Percentiles rank a stretch among this genome's conserved stretches.
phyloP scores from a whole-genome alignment of 2,888 invertebrate species.

The Hypselothyrea guttata region DNA sequence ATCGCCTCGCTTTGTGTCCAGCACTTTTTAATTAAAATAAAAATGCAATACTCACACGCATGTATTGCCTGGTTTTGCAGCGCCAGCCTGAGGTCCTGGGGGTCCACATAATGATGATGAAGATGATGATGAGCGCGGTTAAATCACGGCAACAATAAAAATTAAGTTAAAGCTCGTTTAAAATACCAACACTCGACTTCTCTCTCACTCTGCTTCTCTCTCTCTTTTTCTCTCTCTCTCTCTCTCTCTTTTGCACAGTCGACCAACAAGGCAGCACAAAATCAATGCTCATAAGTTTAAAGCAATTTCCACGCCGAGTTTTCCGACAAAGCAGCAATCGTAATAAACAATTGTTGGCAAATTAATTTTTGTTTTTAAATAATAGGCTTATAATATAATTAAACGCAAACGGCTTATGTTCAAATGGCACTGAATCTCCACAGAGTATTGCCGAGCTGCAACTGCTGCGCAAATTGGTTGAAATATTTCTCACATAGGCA shows the following conservation, averaged over 20 bases:
- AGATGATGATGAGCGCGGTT: constrained; percentile 45
- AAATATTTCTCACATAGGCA: constrained; percentile 26
- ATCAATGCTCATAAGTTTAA: constrained; percentile 58
- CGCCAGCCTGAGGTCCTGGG: neutral
- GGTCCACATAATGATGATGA: neutral
- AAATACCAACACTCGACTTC: constrained; percentile 55
- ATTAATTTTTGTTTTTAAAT: constrained; percentile 62
- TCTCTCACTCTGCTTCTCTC: no score
- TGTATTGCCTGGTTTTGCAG: constrained; percentile 6
- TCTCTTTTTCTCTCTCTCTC: no score
- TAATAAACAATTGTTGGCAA: constrained; percentile 57
- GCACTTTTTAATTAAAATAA: constrained; percentile 72
- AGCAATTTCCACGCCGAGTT: constrained; percentile 35
- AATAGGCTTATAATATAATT: constrained; percentile 72
- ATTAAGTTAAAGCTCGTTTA: constrained; percentile 70
- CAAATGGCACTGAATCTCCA: constrained; percentile 16
- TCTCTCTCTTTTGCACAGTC: no score
- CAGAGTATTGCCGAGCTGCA: neutral
- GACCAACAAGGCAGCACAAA: constrained; percentile 54
- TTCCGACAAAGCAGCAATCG: constrained; percentile 39
- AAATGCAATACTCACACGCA: constrained; percentile 63
- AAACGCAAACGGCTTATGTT: constrained; percentile 54
- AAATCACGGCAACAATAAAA: constrained; percentile 72
- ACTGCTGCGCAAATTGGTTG: constrained; percentile 49
- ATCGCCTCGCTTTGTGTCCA: constrained; percentile 59